Evolutionary conservation across 2,113 vertebrate genomes (phyloP).

Genomic region (Xenopus borealis): DNA sequence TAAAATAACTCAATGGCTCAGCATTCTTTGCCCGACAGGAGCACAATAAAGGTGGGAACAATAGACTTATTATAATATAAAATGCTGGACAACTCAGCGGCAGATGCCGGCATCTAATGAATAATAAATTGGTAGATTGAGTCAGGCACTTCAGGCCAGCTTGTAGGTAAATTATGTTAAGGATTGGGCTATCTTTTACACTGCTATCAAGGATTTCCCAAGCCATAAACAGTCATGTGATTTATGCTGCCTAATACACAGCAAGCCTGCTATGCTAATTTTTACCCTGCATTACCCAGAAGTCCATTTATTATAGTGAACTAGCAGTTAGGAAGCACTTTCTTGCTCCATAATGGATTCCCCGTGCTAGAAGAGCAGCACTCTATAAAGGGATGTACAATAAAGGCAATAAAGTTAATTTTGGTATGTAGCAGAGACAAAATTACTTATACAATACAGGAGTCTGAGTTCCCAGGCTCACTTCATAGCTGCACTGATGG

Average conservation of each 20-base stretch:
- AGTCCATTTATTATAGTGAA: too few species aligned
- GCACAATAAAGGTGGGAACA: neutral
- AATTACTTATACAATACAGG: too few species aligned
- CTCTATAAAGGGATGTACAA: too few species aligned
- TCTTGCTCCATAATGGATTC: too few species aligned
- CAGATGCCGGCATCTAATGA: conserved; percentile 15
- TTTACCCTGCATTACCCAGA: too few species aligned
- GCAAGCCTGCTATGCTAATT: neutral
- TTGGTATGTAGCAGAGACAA: too few species aligned
- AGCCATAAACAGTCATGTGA: neutral
- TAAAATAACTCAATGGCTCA: neutral
- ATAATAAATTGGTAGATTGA: conserved; percentile 4
- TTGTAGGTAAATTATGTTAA: neutral
- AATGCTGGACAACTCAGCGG: neutral
- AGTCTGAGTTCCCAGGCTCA: too few species aligned
- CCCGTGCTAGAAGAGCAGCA: too few species aligned
- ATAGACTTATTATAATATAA: neutral
- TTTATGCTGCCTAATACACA: neutral
- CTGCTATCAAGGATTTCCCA: neutral
- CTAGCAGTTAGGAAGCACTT: too few species aligned
- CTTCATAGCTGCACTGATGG: too few species aligned
- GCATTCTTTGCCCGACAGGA: conserved; percentile 3
- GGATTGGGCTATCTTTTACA: neutral
- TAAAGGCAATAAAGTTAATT: too few species aligned
- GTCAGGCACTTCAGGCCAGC: neutral